Evolutionary conservation across 2,113 vertebrate species (phyloP).

Genomic region (Pluvianellus socialis): DNA sequence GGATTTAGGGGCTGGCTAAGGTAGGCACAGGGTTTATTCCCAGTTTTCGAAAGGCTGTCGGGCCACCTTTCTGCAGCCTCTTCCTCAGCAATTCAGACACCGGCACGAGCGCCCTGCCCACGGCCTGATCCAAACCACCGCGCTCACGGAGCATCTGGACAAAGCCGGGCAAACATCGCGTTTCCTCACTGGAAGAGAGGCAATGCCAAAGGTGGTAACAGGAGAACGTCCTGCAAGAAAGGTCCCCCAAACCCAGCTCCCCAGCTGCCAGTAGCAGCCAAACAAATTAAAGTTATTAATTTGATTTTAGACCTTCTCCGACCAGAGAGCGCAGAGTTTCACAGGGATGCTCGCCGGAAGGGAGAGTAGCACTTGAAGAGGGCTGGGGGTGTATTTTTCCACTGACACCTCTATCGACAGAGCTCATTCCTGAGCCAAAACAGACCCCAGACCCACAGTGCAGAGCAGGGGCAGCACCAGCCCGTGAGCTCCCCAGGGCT

Average conservation of each 20-base stretch:
- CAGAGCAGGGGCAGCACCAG: neutral
- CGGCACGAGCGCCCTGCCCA: fast-evolving
- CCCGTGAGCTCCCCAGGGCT: fast-evolving
- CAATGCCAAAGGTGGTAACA: neutral
- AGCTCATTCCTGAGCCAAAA: neutral
- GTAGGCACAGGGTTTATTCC: fast-evolving
- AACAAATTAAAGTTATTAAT: neutral
- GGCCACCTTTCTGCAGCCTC: neutral
- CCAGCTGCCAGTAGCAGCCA: neutral
- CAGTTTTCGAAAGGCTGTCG: neutral
- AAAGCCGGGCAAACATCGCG: fast-evolving
- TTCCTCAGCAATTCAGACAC: neutral
- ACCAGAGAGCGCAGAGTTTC: neutral
- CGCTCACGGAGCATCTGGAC: fast-evolving
- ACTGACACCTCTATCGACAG: fast-evolving
- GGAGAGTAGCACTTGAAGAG: neutral
- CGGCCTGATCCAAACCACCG: fast-evolving
- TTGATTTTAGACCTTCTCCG: neutral
- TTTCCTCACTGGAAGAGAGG: neutral
- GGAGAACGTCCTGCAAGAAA: neutral
- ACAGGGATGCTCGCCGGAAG: neutral
- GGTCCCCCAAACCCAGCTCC: neutral
- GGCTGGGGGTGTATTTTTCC: neutral
- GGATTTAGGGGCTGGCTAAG: neutral
- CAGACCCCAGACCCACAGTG: fast-evolving